These are phyloP conservation scores for Lepidotrigona ventralis DNA, from an alignment of 1,140 invertebrate genomes.

Conservation along the genomic window DNA sequence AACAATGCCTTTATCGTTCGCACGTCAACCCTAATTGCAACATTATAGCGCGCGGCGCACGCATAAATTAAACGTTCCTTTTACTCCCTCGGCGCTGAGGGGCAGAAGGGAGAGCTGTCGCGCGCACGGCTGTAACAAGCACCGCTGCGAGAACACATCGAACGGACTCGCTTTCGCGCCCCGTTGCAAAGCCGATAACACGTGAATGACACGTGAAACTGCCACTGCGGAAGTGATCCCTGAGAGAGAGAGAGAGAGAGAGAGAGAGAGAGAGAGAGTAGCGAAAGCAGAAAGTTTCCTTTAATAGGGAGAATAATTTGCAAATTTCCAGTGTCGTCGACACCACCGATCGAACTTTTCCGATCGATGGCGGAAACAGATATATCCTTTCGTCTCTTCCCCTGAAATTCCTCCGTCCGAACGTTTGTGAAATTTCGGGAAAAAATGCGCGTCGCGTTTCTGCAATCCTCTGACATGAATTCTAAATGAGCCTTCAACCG, in stretches of 20 bases:
- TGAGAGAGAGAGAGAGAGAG: too few species aligned
- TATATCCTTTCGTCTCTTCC: background rate
- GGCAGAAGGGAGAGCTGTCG: background rate
- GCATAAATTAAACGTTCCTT: slow-evolving; percentile 36
- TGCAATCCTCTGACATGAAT: background rate
- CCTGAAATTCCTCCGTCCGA: too few species aligned
- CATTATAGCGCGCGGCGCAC: slow-evolving; percentile 8
- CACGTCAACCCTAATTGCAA: slow-evolving; percentile 42
- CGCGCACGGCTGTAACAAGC: background rate
- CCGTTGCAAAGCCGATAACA: background rate
- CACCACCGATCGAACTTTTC: too few species aligned
- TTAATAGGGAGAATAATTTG: background rate
- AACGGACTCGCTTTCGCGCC: background rate
- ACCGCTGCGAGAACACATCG: background rate
- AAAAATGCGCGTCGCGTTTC: background rate
- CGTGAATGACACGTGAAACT: background rate
- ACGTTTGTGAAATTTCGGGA: too few species aligned
- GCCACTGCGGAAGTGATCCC: background rate
- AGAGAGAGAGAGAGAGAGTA: background rate
- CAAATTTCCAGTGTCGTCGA: background rate
- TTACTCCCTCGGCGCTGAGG: background rate
- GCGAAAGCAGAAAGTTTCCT: background rate
- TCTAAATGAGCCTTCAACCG: background rate
- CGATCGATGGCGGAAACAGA: background rate
- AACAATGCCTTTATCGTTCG: slow-evolving; percentile 48